phyloP scores from a whole-genome alignment of 2,888 invertebrate species.

The Onthophagus sagittarius region DNA sequence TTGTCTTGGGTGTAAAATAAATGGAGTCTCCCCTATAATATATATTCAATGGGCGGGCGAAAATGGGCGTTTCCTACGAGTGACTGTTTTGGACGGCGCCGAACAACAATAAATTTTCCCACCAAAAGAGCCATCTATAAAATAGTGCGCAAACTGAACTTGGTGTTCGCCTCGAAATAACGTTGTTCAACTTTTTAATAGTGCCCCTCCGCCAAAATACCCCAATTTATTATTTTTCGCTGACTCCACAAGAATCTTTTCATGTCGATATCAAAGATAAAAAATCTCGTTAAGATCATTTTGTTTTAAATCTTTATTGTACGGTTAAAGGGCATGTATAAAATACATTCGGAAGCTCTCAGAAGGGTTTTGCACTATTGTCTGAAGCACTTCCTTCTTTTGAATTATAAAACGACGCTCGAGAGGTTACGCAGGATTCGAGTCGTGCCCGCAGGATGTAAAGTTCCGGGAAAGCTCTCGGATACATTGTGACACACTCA shows the following conservation, averaged over 20 bases:
- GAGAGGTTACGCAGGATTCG: background rate
- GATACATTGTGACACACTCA: conserved; percentile 34
- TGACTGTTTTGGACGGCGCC: background rate
- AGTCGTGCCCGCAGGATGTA: conserved; percentile 12
- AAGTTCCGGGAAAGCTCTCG: conserved; percentile 32
- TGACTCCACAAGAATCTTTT: background rate
- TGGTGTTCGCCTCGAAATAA: background rate
- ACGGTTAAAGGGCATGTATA: too few relatives aligned
- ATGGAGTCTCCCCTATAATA: background rate
- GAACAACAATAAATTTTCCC: background rate
- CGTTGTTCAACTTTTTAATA: background rate
- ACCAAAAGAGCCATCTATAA: background rate
- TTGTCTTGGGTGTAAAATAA: background rate
- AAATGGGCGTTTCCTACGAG: background rate
- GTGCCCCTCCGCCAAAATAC: background rate
- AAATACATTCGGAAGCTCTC: too few relatives aligned
- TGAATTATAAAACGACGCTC: conserved; percentile 35
- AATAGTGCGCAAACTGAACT: background rate
- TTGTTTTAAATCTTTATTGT: too few relatives aligned
- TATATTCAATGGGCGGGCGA: background rate
- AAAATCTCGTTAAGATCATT: too few relatives aligned
- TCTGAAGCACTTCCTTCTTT: conserved; percentile 30
- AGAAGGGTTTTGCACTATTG: conserved; percentile 27
- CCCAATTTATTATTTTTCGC: background rate
- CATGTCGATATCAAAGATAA: background rate